Evolutionary conservation across 1,140 invertebrate genomes (phyloP).

Genomic region (Lerema accius): DNA sequence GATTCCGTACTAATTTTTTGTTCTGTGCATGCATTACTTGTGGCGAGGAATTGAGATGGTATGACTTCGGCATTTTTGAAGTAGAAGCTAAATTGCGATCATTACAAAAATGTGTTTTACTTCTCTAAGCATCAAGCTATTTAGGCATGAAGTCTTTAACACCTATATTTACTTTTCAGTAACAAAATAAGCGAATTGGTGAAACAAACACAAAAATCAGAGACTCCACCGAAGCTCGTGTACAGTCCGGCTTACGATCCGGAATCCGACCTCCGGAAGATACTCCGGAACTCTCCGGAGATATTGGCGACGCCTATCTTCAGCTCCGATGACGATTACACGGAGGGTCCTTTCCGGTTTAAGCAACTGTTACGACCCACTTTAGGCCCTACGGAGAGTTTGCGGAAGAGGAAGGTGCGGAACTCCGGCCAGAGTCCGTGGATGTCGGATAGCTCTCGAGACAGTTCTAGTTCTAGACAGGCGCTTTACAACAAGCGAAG

Average conservation of each 20-base stretch:
- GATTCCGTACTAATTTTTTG: slow-evolving; percentile 48
- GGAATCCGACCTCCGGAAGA: slow-evolving; percentile 75
- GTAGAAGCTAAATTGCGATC: no score
- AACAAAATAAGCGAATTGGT: slow-evolving; percentile 80
- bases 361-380: slow-evolving; percentile 87
- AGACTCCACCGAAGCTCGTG: slow-evolving; percentile 50
- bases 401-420: slow-evolving; percentile 86
- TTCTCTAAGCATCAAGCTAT: no score
- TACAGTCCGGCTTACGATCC: slow-evolving; percentile 72
- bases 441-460: slow-evolving; percentile 77
- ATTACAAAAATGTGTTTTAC: no score
- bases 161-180: slow-evolving; percentile 56
- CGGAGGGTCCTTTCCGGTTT: slow-evolving; percentile 88
- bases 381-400: slow-evolving; percentile 87
- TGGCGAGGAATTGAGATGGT: slow-evolving; percentile 55
- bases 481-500: slow-evolving; percentile 65
- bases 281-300: slow-evolving; percentile 80
- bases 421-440: slow-evolving; percentile 69
- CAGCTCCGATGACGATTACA: slow-evolving; percentile 81
- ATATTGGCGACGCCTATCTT: slow-evolving; percentile 73
- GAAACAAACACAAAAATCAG: slow-evolving; percentile 67
- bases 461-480: slow-evolving; percentile 66
- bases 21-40: slow-evolving; percentile 59
- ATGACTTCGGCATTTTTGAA: no score
- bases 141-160: no score